phyloP scores from a whole-genome alignment of 2,113 vertebrate genomes.

The Embiotoca jacksoni region DNA sequence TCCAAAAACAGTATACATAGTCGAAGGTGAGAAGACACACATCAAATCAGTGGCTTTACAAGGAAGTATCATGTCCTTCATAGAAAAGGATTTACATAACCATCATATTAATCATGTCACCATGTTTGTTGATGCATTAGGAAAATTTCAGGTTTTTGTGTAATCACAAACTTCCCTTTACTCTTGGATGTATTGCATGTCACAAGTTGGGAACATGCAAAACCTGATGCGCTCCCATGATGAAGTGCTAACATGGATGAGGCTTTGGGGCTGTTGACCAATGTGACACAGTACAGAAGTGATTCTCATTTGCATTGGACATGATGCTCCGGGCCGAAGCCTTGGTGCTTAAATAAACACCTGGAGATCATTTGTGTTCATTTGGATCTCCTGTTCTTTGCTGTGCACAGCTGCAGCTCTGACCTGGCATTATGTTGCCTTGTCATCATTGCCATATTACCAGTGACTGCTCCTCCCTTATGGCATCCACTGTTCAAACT shows the following conservation, averaged over 20 bases:
- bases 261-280: slow-evolving; percentile 58
- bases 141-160: slow-evolving; percentile 69
- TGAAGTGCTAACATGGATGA: slow-evolving; percentile 48
- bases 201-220: slow-evolving; percentile 75
- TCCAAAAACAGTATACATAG: background rate
- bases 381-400: slow-evolving; percentile 74
- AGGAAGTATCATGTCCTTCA: slow-evolving; percentile 15
- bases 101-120: slow-evolving; percentile 57
- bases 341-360: slow-evolving; percentile 73
- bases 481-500: slow-evolving; percentile 22
- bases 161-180: slow-evolving; percentile 57
- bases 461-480: slow-evolving; percentile 16
- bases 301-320: slow-evolving; percentile 80
- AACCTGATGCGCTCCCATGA: slow-evolving; percentile 48
- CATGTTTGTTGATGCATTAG: slow-evolving; percentile 67
- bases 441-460: slow-evolving; percentile 25
- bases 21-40: slow-evolving; percentile 9
- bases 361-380: slow-evolving; percentile 79
- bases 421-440: slow-evolving; percentile 3
- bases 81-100: slow-evolving; percentile 62
- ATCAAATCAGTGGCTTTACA: background rate
- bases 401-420: slow-evolving; percentile 1
- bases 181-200: slow-evolving; percentile 50
- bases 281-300: slow-evolving; percentile 61
- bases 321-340: slow-evolving; percentile 59